A percentile compares a stretch with the other conserved stretches of the same genome.
phyloP scores from a whole-genome alignment of 2,888 invertebrate genomes.

The Strigamia maritima region DNA sequence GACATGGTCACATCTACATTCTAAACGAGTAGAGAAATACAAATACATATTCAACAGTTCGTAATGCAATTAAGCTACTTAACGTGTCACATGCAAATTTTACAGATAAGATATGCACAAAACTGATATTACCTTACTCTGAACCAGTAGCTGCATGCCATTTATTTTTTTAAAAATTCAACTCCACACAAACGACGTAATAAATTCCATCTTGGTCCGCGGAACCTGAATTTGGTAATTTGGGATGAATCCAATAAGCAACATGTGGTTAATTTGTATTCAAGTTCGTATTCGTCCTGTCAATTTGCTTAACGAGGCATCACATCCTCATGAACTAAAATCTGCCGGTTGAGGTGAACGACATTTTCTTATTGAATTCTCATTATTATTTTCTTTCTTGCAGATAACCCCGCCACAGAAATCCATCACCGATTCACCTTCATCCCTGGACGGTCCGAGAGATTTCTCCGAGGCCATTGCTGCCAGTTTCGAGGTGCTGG shows the following conservation, averaged over 20 bases:
- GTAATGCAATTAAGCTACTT: too few relatives aligned
- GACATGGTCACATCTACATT: not conserved
- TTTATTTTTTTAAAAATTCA: too few relatives aligned
- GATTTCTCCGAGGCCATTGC: conserved; percentile 7
- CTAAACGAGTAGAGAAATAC: too few relatives aligned
- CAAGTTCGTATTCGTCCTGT: not conserved
- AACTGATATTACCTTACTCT: too few relatives aligned
- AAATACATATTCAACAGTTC: too few relatives aligned
- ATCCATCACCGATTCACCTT: conserved; percentile 12
- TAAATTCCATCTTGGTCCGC: not conserved
- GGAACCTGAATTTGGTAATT: too few relatives aligned
- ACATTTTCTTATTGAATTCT: not conserved
- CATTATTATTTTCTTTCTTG: not conserved
- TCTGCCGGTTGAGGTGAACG: not conserved
- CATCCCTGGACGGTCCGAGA: not conserved
- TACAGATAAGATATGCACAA: too few relatives aligned
- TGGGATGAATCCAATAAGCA: too few relatives aligned
- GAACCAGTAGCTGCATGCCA: too few relatives aligned
- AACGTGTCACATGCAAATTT: too few relatives aligned
- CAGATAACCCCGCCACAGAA: conserved; percentile 7
- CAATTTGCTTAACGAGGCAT: not conserved
- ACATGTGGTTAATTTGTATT: not conserved
- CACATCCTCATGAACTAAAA: conserved; percentile 18
- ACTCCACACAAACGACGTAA: not conserved
- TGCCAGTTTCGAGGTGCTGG: not conserved